A percentile compares a stretch with the other conserved stretches of the same genome.
These are phyloP conservation scores for Todiramphus chloris DNA, from an alignment of 2,113 vertebrate species.

Conservation along the genomic window DNA sequence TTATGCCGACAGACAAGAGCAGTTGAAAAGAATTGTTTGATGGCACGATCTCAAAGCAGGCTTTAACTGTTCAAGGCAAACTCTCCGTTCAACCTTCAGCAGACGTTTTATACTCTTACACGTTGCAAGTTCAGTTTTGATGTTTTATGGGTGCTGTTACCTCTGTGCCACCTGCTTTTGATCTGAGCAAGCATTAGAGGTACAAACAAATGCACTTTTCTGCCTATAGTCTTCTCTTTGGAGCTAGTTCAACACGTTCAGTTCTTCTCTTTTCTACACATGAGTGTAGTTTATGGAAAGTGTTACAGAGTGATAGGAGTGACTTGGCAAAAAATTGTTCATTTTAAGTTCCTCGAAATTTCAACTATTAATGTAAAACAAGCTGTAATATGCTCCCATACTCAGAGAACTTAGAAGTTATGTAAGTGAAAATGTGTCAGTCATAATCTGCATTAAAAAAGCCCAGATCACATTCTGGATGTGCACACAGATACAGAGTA, in stretches of 20 bases:
- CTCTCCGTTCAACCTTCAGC: not conserved
- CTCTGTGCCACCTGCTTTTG: not conserved
- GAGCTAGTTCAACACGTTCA: not conserved
- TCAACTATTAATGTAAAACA: not conserved
- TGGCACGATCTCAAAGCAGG: not conserved
- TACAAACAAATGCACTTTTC: not conserved
- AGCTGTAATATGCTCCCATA: not conserved
- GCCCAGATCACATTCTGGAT: not conserved
- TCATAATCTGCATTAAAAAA: not conserved
- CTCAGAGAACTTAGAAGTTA: not conserved
- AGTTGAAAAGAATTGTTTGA: not conserved
- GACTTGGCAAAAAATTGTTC: not conserved
- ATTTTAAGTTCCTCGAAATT: not conserved
- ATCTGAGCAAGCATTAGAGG: not conserved
- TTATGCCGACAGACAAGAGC: conserved; percentile 4
- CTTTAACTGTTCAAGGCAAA: conserved; percentile 11
- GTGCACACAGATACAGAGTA: not conserved
- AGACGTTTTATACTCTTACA: not conserved
- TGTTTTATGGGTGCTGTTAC: not conserved
- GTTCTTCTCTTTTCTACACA: not conserved
- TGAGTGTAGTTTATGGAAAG: not conserved
- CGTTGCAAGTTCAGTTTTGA: not conserved
- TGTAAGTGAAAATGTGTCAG: not conserved
- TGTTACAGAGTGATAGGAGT: not conserved
- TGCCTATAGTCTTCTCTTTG: not conserved